Conservation (phyloP, 2,888 invertebrate species). For the Liodrosophila aerea region DNA sequence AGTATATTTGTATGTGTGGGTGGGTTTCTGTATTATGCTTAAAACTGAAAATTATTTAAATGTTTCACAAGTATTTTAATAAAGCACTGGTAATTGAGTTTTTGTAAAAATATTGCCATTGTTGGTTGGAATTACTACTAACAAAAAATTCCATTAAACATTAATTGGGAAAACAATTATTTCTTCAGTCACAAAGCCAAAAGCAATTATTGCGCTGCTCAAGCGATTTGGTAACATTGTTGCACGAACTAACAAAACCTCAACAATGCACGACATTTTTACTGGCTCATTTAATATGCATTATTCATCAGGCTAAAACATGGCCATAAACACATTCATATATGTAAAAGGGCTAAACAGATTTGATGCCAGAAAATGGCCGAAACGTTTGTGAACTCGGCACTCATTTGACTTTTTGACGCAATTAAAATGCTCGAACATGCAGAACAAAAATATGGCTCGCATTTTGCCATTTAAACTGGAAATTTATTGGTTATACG, state of each 20-base stretch:
- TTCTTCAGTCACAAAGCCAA: constrained; percentile 2
- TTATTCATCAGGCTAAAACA: constrained; percentile 51
- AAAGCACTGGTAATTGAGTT: too few relatives aligned
- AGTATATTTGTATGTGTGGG: too few relatives aligned
- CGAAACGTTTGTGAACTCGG: constrained; percentile 33
- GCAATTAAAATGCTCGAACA: constrained; percentile 63
- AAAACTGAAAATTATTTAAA: too few relatives aligned
- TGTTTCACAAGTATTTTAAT: too few relatives aligned
- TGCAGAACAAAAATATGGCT: constrained; percentile 44
- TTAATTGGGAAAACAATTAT: constrained; percentile 13
- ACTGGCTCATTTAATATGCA: constrained; percentile 61
- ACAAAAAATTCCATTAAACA: background rate
- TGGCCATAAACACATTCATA: constrained; percentile 62
- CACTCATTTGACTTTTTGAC: constrained; percentile 67
- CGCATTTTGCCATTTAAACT: constrained; percentile 26
- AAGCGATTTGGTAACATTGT: constrained; percentile 33
- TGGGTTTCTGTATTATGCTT: too few relatives aligned
- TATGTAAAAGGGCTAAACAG: constrained; percentile 19
- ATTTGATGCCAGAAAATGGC: constrained; percentile 6
- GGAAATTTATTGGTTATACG: constrained; percentile 19
- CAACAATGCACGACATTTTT: constrained; percentile 30
- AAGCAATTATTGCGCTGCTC: constrained; percentile 22
- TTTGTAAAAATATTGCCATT: too few relatives aligned
- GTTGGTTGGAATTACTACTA: background rate
- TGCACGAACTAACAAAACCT: constrained; percentile 20